These are phyloP conservation scores for Hoplodrina blanda DNA, from an alignment of 2,888 invertebrate genomes.

Conservation along the genomic window DNA sequence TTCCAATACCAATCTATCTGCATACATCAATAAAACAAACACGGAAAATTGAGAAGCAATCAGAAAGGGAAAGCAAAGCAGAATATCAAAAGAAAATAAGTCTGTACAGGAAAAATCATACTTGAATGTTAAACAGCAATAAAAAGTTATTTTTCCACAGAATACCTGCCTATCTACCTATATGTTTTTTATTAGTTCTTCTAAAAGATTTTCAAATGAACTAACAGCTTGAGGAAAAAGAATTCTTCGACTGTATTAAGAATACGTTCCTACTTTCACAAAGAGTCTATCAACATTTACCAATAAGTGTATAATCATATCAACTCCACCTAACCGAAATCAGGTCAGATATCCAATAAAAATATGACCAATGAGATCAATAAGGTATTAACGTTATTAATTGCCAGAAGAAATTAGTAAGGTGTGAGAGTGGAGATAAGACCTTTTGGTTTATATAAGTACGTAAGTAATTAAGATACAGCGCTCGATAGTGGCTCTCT, in stretches of 20 bases:
- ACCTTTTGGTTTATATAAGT: conserved; percentile 70
- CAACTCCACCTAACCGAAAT: background rate
- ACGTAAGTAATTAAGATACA: conserved; percentile 84
- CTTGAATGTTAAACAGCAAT: conserved; percentile 2
- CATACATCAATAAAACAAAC: background rate
- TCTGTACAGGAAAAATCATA: background rate
- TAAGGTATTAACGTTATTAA: conserved; percentile 58
- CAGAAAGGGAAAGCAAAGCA: background rate
- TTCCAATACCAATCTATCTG: no score
- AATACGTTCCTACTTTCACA: background rate
- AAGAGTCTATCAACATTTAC: background rate
- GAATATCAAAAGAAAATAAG: conserved; percentile 12
- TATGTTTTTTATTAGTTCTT: background rate
- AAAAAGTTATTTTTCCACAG: conserved; percentile 5
- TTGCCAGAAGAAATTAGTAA: conserved; percentile 50
- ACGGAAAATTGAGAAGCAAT: background rate
- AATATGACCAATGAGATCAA: conserved; percentile 47
- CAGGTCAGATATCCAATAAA: conserved; percentile 14
- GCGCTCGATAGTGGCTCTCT: conserved; percentile 71
- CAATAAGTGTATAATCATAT: background rate
- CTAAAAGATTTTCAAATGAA: background rate
- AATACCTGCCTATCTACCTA: background rate
- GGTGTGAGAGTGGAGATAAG: conserved; percentile 62
- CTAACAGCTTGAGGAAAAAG: background rate
- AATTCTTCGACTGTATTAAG: background rate